Evolutionary conservation across 2,797 vertebrate genomes (phyloP).

Genomic region (Enteromius anoplus): DNA sequence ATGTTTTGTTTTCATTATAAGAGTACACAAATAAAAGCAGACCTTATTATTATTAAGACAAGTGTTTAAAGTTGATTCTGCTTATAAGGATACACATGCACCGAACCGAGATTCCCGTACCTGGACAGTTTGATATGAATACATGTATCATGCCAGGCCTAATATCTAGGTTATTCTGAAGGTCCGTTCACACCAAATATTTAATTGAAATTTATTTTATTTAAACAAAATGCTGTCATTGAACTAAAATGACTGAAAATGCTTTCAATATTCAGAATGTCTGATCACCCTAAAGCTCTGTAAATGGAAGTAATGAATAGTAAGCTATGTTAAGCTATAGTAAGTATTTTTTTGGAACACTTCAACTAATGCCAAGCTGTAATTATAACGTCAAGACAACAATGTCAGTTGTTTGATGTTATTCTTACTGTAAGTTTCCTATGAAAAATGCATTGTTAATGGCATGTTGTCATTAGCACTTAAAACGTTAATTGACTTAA

Average conservation of each 20-base stretch:
- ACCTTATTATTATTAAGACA: too few species aligned
- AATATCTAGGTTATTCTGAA: not conserved
- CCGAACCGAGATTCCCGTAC: too few species aligned
- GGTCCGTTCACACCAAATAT: not conserved
- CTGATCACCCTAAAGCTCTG: not conserved
- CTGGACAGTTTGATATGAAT: too few species aligned
- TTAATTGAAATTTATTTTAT: too few species aligned
- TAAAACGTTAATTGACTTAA: not conserved
- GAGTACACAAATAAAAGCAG: too few species aligned
- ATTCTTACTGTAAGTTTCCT: not conserved
- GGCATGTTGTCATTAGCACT: not conserved
- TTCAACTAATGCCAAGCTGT: conserved; percentile 23
- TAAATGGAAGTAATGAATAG: not conserved
- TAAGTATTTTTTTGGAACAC: not conserved
- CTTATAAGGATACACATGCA: too few species aligned
- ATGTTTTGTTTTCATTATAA: too few species aligned
- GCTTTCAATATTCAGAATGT: not conserved
- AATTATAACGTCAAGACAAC: not conserved
- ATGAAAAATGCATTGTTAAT: conserved; percentile 13
- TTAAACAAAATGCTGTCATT: not conserved
- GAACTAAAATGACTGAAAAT: not conserved
- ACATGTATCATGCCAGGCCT: too few species aligned
- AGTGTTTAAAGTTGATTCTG: too few species aligned
- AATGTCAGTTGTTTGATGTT: not conserved
- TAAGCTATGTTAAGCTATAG: too few species aligned